phyloP scores from a whole-genome alignment of 2,113 vertebrate species.

The Prietella phreatophila region DNA sequence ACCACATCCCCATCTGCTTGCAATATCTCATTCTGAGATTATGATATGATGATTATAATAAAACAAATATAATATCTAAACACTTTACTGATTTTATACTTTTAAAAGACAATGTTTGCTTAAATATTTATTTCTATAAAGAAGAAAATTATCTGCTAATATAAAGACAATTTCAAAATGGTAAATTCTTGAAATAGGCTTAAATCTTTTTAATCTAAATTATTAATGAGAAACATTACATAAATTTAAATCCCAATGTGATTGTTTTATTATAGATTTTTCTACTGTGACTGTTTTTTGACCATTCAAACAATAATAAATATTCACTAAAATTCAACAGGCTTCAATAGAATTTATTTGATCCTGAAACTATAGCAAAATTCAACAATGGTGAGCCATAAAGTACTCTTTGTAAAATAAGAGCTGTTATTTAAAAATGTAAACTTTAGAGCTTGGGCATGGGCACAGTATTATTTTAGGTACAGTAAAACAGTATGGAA shows the following conservation, averaged over 20 bases:
- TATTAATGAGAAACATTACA: background rate
- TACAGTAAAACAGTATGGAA: background rate
- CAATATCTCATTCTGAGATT: background rate
- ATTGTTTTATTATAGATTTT: background rate
- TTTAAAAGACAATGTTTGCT: background rate
- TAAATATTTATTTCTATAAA: background rate
- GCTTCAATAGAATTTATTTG: background rate
- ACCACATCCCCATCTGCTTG: background rate
- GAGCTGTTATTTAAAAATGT: background rate
- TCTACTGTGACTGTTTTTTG: background rate
- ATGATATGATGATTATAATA: background rate
- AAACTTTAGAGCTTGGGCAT: background rate
- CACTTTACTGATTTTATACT: background rate
- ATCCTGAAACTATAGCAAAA: background rate
- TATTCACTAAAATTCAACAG: background rate
- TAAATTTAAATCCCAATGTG: background rate
- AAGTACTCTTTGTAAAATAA: background rate
- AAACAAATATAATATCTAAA: background rate
- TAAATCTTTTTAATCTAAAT: background rate
- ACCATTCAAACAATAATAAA: background rate
- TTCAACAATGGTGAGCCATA: background rate
- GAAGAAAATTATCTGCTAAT: background rate
- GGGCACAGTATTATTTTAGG: background rate
- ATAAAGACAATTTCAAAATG: background rate
- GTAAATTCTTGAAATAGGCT: too few relatives aligned